These are phyloP conservation scores for Marisa cornuarietis DNA, from an alignment of 1,140 invertebrate genomes.

Conservation along the genomic window DNA sequence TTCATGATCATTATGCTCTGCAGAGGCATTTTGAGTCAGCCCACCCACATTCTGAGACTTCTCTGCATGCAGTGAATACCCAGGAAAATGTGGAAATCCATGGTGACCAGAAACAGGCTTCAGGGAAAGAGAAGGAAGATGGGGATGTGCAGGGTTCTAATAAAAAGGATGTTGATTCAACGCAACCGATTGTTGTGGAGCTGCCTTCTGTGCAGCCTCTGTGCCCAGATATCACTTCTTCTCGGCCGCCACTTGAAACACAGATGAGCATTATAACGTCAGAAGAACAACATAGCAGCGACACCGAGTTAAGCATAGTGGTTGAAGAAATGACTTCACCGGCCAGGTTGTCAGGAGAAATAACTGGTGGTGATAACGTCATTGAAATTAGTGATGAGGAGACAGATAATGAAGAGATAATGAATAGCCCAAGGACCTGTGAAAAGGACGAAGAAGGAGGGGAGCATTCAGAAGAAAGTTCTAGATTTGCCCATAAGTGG, in stretches of 20 bases:
- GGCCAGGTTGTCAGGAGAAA: neutral
- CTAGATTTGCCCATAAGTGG: neutral
- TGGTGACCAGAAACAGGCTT: neutral
- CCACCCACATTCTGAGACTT: neutral
- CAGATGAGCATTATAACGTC: neutral
- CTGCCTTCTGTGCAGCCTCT: neutral
- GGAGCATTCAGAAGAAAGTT: neutral
- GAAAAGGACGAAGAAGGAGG: no score
- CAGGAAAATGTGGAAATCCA: no score
- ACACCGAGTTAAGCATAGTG: neutral
- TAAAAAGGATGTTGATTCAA: neutral
- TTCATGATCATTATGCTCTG: conserved; percentile 13
- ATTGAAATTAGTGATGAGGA: conserved; percentile 8
- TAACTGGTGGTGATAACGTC: neutral
- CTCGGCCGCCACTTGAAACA: neutral
- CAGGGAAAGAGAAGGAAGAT: neutral
- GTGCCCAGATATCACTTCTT: neutral
- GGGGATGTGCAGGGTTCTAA: neutral
- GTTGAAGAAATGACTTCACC: neutral
- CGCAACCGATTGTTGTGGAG: neutral
- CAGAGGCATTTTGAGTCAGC: neutral
- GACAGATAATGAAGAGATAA: neutral
- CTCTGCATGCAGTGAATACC: neutral
- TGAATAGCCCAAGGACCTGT: neutral
- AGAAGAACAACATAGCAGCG: neutral